Evolutionary conservation across 2,888 invertebrate genomes (phyloP).

Genomic region (Athalia cordata): DNA sequence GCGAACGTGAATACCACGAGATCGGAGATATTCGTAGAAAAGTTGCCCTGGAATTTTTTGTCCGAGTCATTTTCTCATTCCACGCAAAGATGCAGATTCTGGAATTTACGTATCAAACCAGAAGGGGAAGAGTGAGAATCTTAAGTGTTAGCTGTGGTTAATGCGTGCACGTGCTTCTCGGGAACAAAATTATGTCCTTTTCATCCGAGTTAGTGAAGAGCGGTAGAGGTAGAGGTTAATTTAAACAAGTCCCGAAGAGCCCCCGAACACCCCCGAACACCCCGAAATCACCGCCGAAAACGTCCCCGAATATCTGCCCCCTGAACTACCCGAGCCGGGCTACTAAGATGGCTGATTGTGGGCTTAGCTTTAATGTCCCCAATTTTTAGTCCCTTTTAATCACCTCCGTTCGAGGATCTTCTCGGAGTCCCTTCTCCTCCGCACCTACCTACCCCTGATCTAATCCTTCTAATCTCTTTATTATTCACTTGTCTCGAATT

Average conservation of each 20-base stretch:
- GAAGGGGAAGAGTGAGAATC: background rate
- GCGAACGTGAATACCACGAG: constrained; percentile 12
- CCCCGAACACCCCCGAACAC: constrained; percentile 26
- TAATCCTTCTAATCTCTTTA: constrained; percentile 45
- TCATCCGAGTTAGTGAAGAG: constrained; percentile 39
- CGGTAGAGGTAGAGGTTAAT: constrained; percentile 26
- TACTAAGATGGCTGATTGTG: constrained; percentile 45
- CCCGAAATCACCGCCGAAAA: too few species aligned
- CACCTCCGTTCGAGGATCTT: constrained; percentile 38
- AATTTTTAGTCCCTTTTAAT: constrained; percentile 46
- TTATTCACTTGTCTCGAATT: constrained; percentile 41
- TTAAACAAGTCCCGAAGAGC: constrained; percentile 38
- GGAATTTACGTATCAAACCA: background rate
- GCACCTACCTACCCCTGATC: constrained; percentile 8
- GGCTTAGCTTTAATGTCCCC: constrained; percentile 45
- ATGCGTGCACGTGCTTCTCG: constrained; percentile 31
- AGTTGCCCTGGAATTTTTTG: too few species aligned
- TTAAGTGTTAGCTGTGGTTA: constrained; percentile 31
- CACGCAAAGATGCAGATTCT: background rate
- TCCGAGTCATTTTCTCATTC: too few species aligned
- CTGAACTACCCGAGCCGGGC: constrained; percentile 32
- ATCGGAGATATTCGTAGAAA: background rate
- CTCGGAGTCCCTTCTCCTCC: constrained; percentile 12
- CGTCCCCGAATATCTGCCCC: constrained; percentile 17
- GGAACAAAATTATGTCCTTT: constrained; percentile 43